Conservation (phyloP, 2,797 vertebrate species). For the Crax fasciolata region DNA sequence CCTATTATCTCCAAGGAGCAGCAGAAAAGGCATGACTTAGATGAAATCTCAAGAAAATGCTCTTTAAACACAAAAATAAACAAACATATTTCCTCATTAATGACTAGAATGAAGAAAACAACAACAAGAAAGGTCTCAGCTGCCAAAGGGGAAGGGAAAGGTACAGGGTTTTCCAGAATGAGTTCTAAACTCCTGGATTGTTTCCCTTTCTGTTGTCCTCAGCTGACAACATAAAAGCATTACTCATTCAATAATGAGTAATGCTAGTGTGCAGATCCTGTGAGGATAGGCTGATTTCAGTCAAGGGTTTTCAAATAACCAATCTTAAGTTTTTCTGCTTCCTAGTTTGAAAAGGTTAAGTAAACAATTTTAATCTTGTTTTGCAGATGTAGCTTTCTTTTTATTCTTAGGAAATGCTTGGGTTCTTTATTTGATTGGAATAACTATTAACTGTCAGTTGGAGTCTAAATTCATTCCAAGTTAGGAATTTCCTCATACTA, state of each 20-base stretch:
- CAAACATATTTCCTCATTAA: background rate
- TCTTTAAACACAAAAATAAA: background rate
- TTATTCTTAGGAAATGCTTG: background rate
- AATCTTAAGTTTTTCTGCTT: background rate
- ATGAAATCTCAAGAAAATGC: background rate
- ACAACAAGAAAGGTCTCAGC: background rate
- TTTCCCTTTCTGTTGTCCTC: background rate
- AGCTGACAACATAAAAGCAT: background rate
- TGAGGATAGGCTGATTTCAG: background rate
- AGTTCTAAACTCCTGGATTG: background rate
- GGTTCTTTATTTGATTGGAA: background rate
- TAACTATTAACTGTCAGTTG: background rate
- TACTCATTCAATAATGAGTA: background rate
- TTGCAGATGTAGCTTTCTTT: background rate
- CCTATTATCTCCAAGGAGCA: background rate
- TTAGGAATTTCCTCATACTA: background rate
- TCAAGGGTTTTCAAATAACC: background rate
- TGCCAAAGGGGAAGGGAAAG: background rate
- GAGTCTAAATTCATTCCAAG: background rate
- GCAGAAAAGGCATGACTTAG: background rate
- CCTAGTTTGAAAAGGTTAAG: background rate
- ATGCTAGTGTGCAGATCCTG: fast-evolving
- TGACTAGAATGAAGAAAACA: background rate
- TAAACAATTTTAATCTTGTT: background rate
- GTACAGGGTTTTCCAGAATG: background rate